Conservation (phyloP, 2,797 vertebrate species). For the Eulemur albifrons region DNA sequence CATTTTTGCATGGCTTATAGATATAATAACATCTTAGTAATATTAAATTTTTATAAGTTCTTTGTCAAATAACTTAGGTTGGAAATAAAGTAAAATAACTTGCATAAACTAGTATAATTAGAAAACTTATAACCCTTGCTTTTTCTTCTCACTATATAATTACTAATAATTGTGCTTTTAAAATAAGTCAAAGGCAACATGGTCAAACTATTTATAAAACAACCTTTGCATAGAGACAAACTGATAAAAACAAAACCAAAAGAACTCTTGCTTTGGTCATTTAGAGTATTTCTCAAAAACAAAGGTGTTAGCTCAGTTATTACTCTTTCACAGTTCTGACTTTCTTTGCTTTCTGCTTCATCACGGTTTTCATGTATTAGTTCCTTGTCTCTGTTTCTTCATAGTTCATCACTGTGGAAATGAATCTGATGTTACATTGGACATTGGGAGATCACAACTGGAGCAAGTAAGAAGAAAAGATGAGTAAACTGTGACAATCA, state of each 20-base stretch:
- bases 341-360: neutral
- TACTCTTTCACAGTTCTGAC: neutral
- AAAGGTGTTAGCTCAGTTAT: neutral
- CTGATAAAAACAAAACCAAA: neutral
- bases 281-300: neutral
- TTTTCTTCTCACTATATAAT: neutral
- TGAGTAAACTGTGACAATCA: neutral
- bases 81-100: constrained; percentile 10
- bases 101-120: neutral
- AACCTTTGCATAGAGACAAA: neutral
- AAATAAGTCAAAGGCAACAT: neutral
- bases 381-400: neutral
- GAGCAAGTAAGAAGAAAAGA: neutral
- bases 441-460: neutral
- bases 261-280: neutral
- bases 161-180: neutral
- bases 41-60: neutral
- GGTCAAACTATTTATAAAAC: neutral
- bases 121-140: neutral
- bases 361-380: neutral
- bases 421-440: neutral
- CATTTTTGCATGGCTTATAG: neutral
- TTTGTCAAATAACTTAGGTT: neutral
- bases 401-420: neutral
- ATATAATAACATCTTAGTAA: neutral